A percentile compares a stretch with the other conserved stretches of the same genome.
Evolutionary conservation across 2,113 vertebrate genomes (phyloP).

Genomic region (Lagopus muta): DNA sequence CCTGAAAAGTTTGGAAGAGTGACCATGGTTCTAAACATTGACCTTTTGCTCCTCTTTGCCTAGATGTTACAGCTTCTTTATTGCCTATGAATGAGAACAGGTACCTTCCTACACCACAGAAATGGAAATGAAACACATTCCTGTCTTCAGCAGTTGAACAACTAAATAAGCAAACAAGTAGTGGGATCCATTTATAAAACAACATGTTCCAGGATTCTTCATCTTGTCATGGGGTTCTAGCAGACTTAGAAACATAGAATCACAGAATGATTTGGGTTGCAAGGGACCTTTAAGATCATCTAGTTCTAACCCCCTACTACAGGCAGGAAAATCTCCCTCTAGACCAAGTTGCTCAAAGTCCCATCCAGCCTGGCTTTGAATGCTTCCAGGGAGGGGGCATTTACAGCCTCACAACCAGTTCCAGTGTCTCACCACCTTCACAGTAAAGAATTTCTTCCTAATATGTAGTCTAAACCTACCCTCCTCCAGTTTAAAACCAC

Average conservation of each 20-base stretch:
- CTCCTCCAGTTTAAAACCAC: no score
- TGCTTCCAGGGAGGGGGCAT: no score
- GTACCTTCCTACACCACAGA: neutral
- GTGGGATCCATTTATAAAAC: neutral
- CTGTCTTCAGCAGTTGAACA: neutral
- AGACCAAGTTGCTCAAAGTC: no score
- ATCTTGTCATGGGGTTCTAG: neutral
- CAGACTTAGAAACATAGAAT: neutral
- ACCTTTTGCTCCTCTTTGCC: neutral
- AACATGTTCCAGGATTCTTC: neutral
- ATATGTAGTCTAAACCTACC: no score
- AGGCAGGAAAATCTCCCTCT: no score
- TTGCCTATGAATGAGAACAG: neutral
- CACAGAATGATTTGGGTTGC: no score
- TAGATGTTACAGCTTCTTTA: neutral
- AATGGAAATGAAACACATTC: neutral
- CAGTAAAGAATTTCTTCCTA: no score
- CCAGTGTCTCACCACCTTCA: no score
- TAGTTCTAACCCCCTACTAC: no score
- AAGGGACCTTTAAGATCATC: no score
- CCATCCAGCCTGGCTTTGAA: no score
- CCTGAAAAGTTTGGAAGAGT: neutral
- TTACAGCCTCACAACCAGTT: no score
- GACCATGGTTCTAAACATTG: neutral
- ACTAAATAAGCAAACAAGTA: neutral